Conservation (phyloP, 2,113 vertebrate genomes). For the Riparia riparia region DNA sequence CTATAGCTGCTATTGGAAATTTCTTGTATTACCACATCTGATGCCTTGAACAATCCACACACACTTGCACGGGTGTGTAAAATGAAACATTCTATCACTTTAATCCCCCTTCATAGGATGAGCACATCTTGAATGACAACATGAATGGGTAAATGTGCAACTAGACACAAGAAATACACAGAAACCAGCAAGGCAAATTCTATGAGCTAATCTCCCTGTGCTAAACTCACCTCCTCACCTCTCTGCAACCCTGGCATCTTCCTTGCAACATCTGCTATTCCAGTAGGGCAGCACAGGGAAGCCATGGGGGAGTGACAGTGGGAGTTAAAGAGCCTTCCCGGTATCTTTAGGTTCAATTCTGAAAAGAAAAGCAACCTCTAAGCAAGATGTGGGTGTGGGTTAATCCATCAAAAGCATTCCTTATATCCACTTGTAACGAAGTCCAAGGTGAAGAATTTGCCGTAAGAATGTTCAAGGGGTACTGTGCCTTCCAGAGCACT, state of each 20-base stretch:
- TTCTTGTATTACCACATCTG: not conserved
- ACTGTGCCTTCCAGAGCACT: not conserved
- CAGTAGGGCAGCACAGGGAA: not conserved
- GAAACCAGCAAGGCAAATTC: not conserved
- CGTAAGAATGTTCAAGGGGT: not conserved
- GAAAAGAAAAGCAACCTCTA: not conserved
- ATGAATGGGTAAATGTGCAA: not conserved
- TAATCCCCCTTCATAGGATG: not conserved
- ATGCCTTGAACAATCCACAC: accelerated
- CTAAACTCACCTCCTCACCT: accelerated
- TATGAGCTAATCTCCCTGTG: not conserved
- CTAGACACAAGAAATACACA: not conserved
- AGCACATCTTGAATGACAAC: not conserved
- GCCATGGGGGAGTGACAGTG: accelerated
- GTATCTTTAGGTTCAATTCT: not conserved
- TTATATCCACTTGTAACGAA: not conserved
- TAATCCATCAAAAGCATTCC: not conserved
- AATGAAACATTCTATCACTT: not conserved
- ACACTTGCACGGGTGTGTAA: not conserved
- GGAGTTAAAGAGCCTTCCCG: not conserved
- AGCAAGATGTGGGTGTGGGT: not conserved
- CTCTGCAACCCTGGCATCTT: not conserved
- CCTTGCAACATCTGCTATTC: not conserved
- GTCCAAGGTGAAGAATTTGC: not conserved
- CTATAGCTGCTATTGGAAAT: not conserved